Conservation (phyloP, 2,888 invertebrate genomes). For the Phortica magna region DNA sequence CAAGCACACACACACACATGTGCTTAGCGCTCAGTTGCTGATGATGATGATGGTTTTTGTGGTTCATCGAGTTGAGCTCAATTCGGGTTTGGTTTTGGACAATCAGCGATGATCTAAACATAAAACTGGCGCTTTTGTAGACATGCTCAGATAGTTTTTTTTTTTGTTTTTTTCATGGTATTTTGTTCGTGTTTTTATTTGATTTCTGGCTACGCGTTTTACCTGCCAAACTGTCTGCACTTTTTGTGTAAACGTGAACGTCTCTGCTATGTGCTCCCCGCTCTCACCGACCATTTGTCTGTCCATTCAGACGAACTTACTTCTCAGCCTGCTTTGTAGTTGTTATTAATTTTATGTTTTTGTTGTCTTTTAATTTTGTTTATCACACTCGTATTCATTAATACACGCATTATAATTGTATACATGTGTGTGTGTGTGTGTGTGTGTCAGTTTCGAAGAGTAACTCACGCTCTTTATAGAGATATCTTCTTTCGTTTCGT, state of each 20-base stretch:
- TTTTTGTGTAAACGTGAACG: slow-evolving; percentile 26
- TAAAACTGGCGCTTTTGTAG: neutral
- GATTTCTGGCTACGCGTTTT: slow-evolving; percentile 27
- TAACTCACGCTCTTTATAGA: neutral
- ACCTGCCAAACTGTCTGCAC: slow-evolving; percentile 44
- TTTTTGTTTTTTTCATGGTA: slow-evolving; percentile 1
- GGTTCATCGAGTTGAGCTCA: neutral
- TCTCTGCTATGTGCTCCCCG: neutral
- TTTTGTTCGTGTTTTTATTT: slow-evolving; percentile 7
- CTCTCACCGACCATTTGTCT: too few species aligned
- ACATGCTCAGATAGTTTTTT: slow-evolving; percentile 12
- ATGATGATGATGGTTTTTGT: neutral
- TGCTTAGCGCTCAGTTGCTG: neutral
- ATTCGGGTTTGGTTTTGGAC: neutral
- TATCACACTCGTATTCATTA: slow-evolving; percentile 47
- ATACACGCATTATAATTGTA: slow-evolving; percentile 25
- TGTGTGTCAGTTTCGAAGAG: neutral
- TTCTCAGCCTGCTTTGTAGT: neutral
- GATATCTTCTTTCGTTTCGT: slow-evolving; percentile 52
- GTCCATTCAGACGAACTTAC: too few species aligned
- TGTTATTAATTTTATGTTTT: slow-evolving; percentile 32
- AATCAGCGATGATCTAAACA: neutral
- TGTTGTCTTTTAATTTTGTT: slow-evolving; percentile 51
- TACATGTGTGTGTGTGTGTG: neutral
- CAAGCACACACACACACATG: neutral